Conservation (phyloP, 1,140 invertebrate genomes). For the Drosophila malerkotliana region DNA sequence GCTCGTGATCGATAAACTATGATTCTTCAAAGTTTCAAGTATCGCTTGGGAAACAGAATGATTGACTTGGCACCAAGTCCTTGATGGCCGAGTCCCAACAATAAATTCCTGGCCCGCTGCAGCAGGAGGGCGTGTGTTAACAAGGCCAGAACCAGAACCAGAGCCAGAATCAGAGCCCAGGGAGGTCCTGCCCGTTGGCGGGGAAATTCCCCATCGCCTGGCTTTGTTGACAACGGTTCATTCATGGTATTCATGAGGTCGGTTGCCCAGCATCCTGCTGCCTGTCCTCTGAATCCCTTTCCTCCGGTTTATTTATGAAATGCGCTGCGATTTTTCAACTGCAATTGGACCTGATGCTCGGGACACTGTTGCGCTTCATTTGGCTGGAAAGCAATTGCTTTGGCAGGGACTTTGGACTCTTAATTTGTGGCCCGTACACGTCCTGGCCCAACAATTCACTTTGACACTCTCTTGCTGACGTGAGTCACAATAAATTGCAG, state of each 20-base stretch:
- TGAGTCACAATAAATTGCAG: slow-evolving; percentile 38
- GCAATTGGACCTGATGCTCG: slow-evolving; percentile 63
- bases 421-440: slow-evolving; percentile 70
- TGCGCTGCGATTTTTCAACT: slow-evolving; percentile 72
- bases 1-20: slow-evolving; percentile 31
- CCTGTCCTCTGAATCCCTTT: slow-evolving; percentile 11
- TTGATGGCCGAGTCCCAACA: slow-evolving; percentile 7
- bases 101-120: neutral
- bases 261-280: slow-evolving; percentile 40
- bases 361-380: slow-evolving; percentile 55
- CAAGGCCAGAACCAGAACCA: slow-evolving; percentile 51
- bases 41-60: slow-evolving; percentile 19
- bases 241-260: slow-evolving; percentile 70
- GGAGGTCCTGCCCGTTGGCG: slow-evolving; percentile 23
- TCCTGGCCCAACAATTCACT: slow-evolving; percentile 67
- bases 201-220: slow-evolving; percentile 44
- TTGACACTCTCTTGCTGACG: slow-evolving; percentile 55
- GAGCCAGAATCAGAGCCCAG: slow-evolving; percentile 31
- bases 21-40: slow-evolving; percentile 31
- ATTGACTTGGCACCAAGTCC: slow-evolving; percentile 57
- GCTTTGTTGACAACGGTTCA: slow-evolving; percentile 77
- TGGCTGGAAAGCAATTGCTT: slow-evolving; percentile 37
- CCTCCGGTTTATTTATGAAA: slow-evolving; percentile 72
- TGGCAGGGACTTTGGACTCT: slow-evolving; percentile 29
- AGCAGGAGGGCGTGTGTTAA: slow-evolving; percentile 44